Evolutionary conservation across 2,888 invertebrate species (phyloP).

Genomic region (Bhutanitis thaidina): DNA sequence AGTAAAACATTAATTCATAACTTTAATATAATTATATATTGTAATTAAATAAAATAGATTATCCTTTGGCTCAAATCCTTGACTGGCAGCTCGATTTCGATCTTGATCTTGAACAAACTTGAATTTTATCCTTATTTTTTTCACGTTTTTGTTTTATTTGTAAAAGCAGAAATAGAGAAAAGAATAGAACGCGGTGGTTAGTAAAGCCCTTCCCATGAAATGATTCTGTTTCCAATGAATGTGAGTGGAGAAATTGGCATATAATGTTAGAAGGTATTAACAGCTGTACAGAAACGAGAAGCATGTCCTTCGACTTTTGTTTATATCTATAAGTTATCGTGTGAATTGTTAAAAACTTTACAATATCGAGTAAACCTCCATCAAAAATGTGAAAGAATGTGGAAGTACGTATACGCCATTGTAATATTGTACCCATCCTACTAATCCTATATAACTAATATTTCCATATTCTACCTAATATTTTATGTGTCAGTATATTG

Average conservation of each 20-base stretch:
- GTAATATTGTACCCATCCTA: too few species aligned
- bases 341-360: not conserved
- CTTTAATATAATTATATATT: too few species aligned
- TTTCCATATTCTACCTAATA: too few species aligned
- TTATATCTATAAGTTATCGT: conserved; percentile 10
- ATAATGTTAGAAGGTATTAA: conserved; percentile 4
- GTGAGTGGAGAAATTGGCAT: not conserved
- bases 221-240: not conserved
- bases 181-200: not conserved
- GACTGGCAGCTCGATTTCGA: not conserved
- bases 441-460: too few species aligned
- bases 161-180: not conserved
- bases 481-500: too few species aligned
- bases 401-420: too few species aligned
- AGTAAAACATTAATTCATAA: too few species aligned
- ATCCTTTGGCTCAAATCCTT: too few species aligned
- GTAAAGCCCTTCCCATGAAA: conserved; percentile 12
- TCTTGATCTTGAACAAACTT: not conserved
- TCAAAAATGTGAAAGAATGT: too few species aligned
- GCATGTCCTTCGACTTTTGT: too few species aligned
- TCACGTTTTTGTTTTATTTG: not conserved
- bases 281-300: conserved; percentile 4
- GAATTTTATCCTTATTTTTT: not conserved
- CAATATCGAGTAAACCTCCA: too few species aligned
- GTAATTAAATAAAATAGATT: too few species aligned